Evolutionary conservation across 2,797 vertebrate genomes (phyloP).

Genomic region (Sciaenops ocellatus): DNA sequence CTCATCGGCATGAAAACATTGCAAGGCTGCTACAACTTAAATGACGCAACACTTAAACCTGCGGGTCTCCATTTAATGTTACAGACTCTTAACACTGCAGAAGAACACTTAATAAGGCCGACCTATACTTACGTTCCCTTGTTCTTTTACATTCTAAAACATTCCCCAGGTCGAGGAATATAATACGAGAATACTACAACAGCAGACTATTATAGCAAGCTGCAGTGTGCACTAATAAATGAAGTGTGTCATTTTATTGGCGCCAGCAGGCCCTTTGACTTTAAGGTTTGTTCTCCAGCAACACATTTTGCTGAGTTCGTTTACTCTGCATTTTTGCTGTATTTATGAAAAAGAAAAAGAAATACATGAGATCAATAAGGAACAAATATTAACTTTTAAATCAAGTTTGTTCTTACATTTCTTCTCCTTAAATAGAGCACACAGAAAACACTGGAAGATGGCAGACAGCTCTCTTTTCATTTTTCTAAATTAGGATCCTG

Average conservation of each 20-base stretch:
- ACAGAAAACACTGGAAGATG: slow-evolving; percentile 24
- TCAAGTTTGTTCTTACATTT: slow-evolving; percentile 34
- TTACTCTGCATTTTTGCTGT: slow-evolving; percentile 21
- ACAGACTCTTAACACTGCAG: slow-evolving; percentile 37
- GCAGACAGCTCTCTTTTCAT: slow-evolving; percentile 20
- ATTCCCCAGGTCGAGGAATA: slow-evolving; percentile 4
- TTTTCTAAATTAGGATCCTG: slow-evolving; percentile 30
- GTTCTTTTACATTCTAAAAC: slow-evolving; percentile 11
- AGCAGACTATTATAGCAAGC: slow-evolving; percentile 17
- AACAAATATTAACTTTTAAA: slow-evolving; percentile 46
- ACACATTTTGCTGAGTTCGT: slow-evolving; percentile 32
- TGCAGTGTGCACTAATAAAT: slow-evolving; percentile 16
- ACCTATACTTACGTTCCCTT: slow-evolving; percentile 27
- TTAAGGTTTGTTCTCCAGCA: not conserved
- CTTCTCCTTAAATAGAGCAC: slow-evolving; percentile 28
- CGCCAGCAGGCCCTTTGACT: not conserved
- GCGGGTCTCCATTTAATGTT: slow-evolving; percentile 58
- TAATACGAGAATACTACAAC: slow-evolving; percentile 2
- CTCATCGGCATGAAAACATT: not conserved
- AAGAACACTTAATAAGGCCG: slow-evolving; percentile 52
- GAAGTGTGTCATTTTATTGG: slow-evolving; percentile 27
- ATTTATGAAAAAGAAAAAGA: slow-evolving; percentile 14
- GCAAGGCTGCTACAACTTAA: slow-evolving; percentile 21
- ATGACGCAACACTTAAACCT: slow-evolving; percentile 57
- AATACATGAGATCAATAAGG: slow-evolving; percentile 35